phyloP scores from a whole-genome alignment of 53 echinoderm and acorn worm genomes.

The Luidia sarsii region DNA sequence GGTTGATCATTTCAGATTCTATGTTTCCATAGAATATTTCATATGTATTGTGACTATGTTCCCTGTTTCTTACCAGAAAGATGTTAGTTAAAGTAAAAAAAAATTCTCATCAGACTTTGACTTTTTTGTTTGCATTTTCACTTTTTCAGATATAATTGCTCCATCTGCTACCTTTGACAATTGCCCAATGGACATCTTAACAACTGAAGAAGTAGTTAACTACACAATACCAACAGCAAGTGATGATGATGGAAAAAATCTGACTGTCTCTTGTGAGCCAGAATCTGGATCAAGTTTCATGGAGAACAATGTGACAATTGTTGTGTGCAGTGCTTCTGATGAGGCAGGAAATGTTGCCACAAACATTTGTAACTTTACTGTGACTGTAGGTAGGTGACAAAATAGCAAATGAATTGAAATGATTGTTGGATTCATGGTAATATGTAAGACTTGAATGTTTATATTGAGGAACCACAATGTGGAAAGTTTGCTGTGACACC shows the following conservation, averaged over 20 bases:
- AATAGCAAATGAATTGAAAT: not conserved
- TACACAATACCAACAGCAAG: conserved; percentile 25
- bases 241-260: not conserved
- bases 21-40: no score
- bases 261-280: conserved; percentile 28
- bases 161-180: conserved; percentile 7
- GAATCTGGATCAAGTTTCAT: conserved; percentile 9
- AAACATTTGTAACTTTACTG: not conserved
- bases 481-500: no score
- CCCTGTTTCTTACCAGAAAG: no score
- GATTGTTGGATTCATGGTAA: no score
- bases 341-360: conserved; percentile 18
- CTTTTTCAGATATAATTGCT: conserved; percentile 28
- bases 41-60: no score
- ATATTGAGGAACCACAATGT: no score
- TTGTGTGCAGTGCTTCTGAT: conserved; percentile 12
- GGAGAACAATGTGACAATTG: not conserved
- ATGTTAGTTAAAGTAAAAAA: no score
- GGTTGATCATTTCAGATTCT: no score
- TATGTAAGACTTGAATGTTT: no score
- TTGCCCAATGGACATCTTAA: conserved; percentile 5
- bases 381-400: conserved; percentile 30
- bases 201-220: not conserved
- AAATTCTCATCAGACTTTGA: no score
- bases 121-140: no score